A percentile compares a stretch with the other conserved stretches of the same genome.
Conservation (phyloP, 2,113 vertebrate genomes). For the Tympanuchus pallidicinctus region DNA sequence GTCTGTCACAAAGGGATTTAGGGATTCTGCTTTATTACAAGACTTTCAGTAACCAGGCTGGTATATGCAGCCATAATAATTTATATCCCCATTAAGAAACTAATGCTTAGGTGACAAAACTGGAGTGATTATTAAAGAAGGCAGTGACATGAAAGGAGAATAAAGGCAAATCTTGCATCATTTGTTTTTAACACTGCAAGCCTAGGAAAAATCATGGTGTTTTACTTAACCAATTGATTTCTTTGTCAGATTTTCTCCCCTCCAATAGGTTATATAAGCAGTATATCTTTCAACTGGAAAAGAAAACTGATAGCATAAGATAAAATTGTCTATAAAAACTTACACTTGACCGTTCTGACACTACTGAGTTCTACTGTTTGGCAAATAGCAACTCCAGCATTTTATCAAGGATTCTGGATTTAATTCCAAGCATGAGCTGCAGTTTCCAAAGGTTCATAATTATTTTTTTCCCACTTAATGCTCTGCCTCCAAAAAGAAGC, state of each 20-base stretch:
- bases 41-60: neutral
- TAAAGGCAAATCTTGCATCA: neutral
- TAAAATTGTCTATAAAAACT: neutral
- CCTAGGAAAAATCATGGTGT: neutral
- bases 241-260: neutral
- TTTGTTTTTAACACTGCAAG: neutral
- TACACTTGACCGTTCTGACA: neutral
- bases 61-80: neutral
- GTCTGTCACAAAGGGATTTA: neutral
- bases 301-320: neutral
- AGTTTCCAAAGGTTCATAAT: neutral
- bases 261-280: neutral
- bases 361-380: neutral
- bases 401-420: neutral
- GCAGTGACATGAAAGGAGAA: neutral
- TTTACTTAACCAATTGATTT: neutral
- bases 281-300: neutral
- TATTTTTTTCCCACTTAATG: neutral
- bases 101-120: neutral
- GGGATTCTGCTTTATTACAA: neutral
- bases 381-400: neutral
- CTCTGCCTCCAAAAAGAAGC: too few relatives aligned
- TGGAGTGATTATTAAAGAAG: neutral
- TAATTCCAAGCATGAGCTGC: neutral
- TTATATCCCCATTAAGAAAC: neutral